These are phyloP conservation scores for Coturnix japonica DNA, from an alignment of 2,113 vertebrate genomes.

Conservation along the genomic window DNA sequence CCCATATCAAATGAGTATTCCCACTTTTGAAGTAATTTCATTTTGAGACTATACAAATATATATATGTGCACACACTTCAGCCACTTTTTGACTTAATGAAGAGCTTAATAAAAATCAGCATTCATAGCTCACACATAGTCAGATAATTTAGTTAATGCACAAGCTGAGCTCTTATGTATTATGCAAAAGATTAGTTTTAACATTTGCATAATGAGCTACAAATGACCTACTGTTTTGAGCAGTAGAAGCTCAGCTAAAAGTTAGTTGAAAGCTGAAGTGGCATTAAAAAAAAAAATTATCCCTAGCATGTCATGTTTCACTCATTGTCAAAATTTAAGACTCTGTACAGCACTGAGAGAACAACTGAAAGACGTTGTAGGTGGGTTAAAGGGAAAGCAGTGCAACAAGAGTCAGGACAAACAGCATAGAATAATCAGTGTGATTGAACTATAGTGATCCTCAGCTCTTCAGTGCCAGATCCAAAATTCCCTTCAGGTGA, in stretches of 20 bases:
- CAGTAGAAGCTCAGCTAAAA: conserved; percentile 69
- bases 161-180: conserved; percentile 79
- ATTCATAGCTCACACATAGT: conserved; percentile 75
- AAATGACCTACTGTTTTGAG: conserved; percentile 76
- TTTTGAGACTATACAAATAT: conserved; percentile 46
- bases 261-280: conserved; percentile 71
- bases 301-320: conserved; percentile 64
- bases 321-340: conserved; percentile 70
- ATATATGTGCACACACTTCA: conserved; percentile 45
- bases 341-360: conserved; percentile 24
- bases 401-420: neutral
- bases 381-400: conserved; percentile 47
- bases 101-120: conserved; percentile 81
- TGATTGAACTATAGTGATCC: neutral
- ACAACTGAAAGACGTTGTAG: conserved; percentile 43
- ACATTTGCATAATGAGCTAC: conserved; percentile 81
- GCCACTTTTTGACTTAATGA: conserved; percentile 77
- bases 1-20: neutral
- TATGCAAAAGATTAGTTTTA: conserved; percentile 81
- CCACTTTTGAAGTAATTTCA: conserved; percentile 49
- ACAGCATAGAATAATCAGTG: neutral
- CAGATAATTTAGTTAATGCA: conserved; percentile 81
- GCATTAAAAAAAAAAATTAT: conserved; percentile 73
- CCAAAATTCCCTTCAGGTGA: neutral
- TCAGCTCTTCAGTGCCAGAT: neutral